Conservation (phyloP, 2,888 invertebrate genomes). For the Phragmatobia fuliginosa region DNA sequence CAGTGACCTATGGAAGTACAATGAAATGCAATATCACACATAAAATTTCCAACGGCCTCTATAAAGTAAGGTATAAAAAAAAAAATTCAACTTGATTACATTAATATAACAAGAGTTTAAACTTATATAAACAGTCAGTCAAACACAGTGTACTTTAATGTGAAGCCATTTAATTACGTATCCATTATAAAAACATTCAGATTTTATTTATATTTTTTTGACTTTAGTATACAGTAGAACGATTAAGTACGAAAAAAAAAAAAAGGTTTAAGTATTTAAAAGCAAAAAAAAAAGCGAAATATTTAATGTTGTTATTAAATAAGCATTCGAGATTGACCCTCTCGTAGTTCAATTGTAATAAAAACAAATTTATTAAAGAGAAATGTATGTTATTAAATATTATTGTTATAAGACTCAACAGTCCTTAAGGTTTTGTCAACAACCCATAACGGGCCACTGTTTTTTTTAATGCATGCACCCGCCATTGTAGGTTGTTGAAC, state of each 20-base stretch:
- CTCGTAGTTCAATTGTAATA: no score
- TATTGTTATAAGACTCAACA: no score
- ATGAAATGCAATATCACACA: conserved; percentile 6
- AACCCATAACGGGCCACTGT: no score
- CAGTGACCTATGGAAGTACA: conserved; percentile 3
- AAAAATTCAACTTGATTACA: conserved; percentile 15
- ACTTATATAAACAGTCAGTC: not conserved
- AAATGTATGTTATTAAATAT: no score
- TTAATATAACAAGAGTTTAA: not conserved
- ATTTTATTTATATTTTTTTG: not conserved
- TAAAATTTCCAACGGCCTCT: not conserved
- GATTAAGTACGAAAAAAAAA: not conserved
- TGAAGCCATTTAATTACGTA: no score
- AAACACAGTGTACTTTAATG: not conserved
- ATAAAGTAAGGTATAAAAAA: conserved; percentile 11
- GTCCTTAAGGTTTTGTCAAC: no score
- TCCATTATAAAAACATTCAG: not conserved
- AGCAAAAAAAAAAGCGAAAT: no score
- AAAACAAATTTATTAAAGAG: no score
- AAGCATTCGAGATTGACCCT: not conserved
- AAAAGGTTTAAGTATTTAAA: not conserved
- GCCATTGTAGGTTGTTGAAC: no score
- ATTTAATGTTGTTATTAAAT: not conserved
- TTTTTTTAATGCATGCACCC: no score
- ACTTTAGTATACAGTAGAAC: not conserved